Conservation (phyloP, 1,140 invertebrate genomes). For the Argopecten irradians region DNA sequence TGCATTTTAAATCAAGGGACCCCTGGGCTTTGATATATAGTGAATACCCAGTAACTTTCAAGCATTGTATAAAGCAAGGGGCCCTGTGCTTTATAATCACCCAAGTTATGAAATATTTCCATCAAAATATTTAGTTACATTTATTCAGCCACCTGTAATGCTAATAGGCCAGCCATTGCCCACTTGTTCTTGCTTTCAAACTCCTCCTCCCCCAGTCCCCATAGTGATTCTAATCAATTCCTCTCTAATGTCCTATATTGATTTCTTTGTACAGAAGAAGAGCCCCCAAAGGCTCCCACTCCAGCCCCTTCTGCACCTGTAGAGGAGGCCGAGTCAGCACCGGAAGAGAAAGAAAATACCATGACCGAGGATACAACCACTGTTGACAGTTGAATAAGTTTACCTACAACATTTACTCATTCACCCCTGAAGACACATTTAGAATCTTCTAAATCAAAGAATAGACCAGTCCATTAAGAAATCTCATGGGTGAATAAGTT, state of each 20-base stretch:
- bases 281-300: slow-evolving; percentile 30
- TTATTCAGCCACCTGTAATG: not conserved
- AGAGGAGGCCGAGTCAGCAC: not conserved
- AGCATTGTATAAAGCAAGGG: not conserved
- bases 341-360: not conserved
- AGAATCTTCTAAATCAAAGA: no score
- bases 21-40: not conserved
- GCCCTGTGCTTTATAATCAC: slow-evolving; percentile 6
- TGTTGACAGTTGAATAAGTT: not conserved
- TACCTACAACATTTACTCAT: no score
- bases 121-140: not conserved
- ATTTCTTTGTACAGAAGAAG: slow-evolving; percentile 29
- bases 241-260: not conserved
- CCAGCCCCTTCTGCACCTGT: slow-evolving; percentile 24
- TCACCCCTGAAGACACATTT: no score
- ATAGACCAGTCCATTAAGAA: no score
- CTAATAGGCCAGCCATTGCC: not conserved
- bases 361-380: slow-evolving; percentile 27
- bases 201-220: no score
- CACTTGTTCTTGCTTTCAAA: not conserved
- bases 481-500: no score
- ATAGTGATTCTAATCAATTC: not conserved
- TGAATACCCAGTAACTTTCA: not conserved
- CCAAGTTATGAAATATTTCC: not conserved
- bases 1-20: not conserved